Evolutionary conservation across 2,888 invertebrate genomes (phyloP), one percentile per base, ranked within the genome.

Genomic region (Cheilosia grossa): DNA sequence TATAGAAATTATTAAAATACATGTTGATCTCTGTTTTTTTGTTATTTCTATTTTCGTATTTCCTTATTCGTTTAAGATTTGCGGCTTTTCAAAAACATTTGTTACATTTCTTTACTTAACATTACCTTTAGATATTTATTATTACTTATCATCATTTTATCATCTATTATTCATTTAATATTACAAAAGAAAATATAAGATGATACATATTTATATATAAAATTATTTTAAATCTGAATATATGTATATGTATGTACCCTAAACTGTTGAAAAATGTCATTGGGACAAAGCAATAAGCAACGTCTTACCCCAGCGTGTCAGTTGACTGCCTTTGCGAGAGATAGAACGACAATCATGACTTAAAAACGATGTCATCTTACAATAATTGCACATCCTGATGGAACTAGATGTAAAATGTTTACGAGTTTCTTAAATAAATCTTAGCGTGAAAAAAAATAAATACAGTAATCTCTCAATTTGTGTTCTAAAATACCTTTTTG

Each of bases 1-100:
- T 72, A 77, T 81, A 56, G 81, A 81, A 80, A 77, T 81, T 80
- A 85, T 67, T 85, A 85, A 85, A 85, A 85, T 81, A 85, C 83
- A 80, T 53, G 33, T 85, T 81, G 61, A 80, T 80, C 59, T 79
- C 56, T 73, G 44, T 54, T 51, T 21, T 56, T 75, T 24, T 54
- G 10, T 69, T 42, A 2, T 7, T 40, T 63, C n/a, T 51, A 40
- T 58, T 63, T 56, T 74, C 27, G 30, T 44, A 58, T 44, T 79
- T 72, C 5, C 51, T 69, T 75, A 44, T 77, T 56, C 21, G n/a
- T 61, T 69, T 64, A 63, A 58, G n/a, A 33, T 40, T 78, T 59
- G 40, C 13, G 13, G 15, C 10, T 44, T 66, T 17, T 67, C 63
- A 56, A 42, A 56, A 37, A 69, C 42, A 56, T 40, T 83, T 73